These are phyloP conservation scores for Sweltsa coloradensis DNA, from an alignment of 1,140 invertebrate species.

Conservation along the genomic window DNA sequence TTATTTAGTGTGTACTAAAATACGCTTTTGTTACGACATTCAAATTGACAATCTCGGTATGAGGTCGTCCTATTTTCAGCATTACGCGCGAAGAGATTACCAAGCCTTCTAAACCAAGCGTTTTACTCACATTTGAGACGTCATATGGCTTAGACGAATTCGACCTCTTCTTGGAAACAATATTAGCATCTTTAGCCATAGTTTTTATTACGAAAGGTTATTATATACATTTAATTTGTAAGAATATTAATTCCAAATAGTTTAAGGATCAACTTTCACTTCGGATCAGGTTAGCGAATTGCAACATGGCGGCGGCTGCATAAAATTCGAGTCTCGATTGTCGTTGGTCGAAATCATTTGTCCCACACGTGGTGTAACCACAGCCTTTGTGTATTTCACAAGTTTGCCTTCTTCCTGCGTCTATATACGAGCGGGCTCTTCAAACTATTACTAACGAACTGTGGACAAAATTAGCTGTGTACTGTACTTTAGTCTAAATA, in stretches of 20 bases:
- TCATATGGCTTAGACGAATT: slow-evolving; percentile 8
- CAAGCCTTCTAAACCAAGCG: too few species aligned
- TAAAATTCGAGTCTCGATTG: too few species aligned
- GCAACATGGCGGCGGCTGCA: slow-evolving; percentile 9
- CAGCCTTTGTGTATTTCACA: too few species aligned
- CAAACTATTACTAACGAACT: too few species aligned
- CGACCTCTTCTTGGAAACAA: slow-evolving; percentile 2
- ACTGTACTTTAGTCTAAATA: too few species aligned
- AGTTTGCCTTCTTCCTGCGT: too few species aligned
- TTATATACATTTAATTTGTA: background rate
- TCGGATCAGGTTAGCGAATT: background rate
- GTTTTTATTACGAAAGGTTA: background rate
- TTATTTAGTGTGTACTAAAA: too few species aligned
- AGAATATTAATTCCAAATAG: background rate
- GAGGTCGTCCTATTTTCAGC: slow-evolving; percentile 7
- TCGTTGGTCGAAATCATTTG: slow-evolving; percentile 1
- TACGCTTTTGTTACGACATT: background rate
- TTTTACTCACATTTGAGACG: slow-evolving; percentile 8
- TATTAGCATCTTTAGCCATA: slow-evolving; percentile 5
- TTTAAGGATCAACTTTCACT: slow-evolving; percentile 2
- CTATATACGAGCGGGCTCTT: too few species aligned
- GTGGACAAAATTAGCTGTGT: too few species aligned
- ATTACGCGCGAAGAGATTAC: slow-evolving; percentile 6
- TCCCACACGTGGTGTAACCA: slow-evolving; percentile 7
- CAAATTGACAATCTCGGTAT: background rate